Evolutionary conservation across 2,113 vertebrate genomes (phyloP), one percentile per base, ranked within the genome.

Genomic region (Vulpes ferrilata): DNA sequence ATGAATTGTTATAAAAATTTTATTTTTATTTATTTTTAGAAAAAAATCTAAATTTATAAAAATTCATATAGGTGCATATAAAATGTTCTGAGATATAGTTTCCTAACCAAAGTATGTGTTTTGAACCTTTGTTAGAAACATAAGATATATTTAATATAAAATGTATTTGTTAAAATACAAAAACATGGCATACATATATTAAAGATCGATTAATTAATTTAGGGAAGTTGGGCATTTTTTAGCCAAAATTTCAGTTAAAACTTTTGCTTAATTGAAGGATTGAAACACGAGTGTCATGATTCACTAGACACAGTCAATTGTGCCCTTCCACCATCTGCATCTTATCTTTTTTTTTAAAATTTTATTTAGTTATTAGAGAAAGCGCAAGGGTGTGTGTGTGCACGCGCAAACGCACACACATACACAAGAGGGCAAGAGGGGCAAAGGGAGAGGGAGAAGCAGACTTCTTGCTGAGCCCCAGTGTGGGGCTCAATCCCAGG

Each of bases 71-170:
- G 60, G 5, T 81, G 62, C 1, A 76, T 4, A 25, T 48, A 82
- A 57, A 67, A 88, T 51, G 19, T 74, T 89, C 71, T 35, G 16
- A 89, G 84, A 53, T 30, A 53, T 62, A 67, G 27, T 85, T 71
- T 90, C 16, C 8, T 82, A 82, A 55, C 7, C 11, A 73, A 65
- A 73, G 38, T 48, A 13, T 80, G 12, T 89, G 10, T 90, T 93
- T 95, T n/a, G 64, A 73, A 55, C 17, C 7, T 71, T 79, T 93
- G 53, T 86, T 86, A 78, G 78, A 95, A 67, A 51, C 60, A 48
- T 48, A 78, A 82, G 59, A 57, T 67, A 7, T 62, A 62, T 38
- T 59, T 88, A 82, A 38, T 83, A 27, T 81, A 74, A 67, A 90
- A 51, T 91, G 11, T 51, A 74, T 67, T 82, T 78, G 16, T 85